Base-by-base conservation (phyloP, 2,797 vertebrate species). In the Lithobates sylvaticus region DNA sequence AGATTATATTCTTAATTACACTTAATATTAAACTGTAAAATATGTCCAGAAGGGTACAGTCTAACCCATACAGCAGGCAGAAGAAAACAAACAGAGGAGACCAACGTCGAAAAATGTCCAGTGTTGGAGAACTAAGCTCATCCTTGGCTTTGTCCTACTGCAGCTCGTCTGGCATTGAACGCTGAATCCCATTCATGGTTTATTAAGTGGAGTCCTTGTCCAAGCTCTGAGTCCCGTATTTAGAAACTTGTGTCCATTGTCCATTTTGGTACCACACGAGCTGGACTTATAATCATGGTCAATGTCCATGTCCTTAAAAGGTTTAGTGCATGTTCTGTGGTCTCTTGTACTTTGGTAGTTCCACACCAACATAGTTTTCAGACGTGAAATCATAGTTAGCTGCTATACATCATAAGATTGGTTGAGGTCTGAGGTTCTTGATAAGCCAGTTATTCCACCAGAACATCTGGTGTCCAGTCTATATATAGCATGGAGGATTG, bases 1-100 rank as follows among this genome's bases (percentile, higher is more conserved):
- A 94, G 94, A 95, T 96, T 95, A 96, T 94, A 95, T 95, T 95
- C 94, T 95, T 96, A 95, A 95, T 94, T 96, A 94, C 93, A 96
- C 95, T 95, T 91, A 95, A 94, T 95, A 94, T 93, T 95, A 95
- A 95, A 95, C 90, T 94, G 94, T 95, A 95, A 96, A 96, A 95
- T 95, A 95, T 95, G 93, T 94, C 92, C 93, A 91, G 92, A 93
- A 92, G 93, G 92, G 94, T 94, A 93, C 94, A 90, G 95, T 93
- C 92, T 94, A 93, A 92, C 93, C 94, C 94, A 92, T 94, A 94
- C 92, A 94, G 94, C 95, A 95, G 93, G 94, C 94, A 95, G 94
- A 93, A 88, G 92, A 93, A 91, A 91, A 89, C 92, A 91, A 67
- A 90, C 81, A 89, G 89, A 84, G 88, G 73, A 27, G 89, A 91